phyloP scores from a whole-genome alignment of 2,888 invertebrate genomes.

The Protodeltote pygarga region DNA sequence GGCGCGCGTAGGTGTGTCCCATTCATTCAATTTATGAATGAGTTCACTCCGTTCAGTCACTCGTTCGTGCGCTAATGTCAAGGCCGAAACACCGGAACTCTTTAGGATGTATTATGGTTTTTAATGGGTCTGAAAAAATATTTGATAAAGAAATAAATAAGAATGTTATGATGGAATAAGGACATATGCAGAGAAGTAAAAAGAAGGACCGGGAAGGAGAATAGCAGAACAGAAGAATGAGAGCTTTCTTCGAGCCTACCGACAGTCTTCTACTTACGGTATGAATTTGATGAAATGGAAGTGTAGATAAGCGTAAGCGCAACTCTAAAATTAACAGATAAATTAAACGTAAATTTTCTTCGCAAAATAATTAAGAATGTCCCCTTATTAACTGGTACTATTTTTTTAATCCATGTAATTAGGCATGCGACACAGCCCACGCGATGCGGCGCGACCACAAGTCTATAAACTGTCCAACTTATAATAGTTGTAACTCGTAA shows the following conservation, averaged over 20 bases:
- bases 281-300: too few relatives aligned
- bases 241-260: too few relatives aligned
- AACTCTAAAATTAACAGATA: constrained; percentile 8
- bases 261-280: too few relatives aligned
- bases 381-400: constrained; percentile 7
- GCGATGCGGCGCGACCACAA: constrained; percentile 7
- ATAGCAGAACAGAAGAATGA: too few relatives aligned
- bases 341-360: constrained; percentile 10
- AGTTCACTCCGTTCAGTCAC: constrained; percentile 44
- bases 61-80: constrained; percentile 46
- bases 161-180: too few relatives aligned
- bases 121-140: too few relatives aligned
- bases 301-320: too few relatives aligned
- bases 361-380: constrained; percentile 21
- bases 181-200: too few relatives aligned
- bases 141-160: too few relatives aligned
- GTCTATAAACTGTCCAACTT: constrained; percentile 22
- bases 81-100: constrained; percentile 45
- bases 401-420: constrained; percentile 16
- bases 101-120: too few relatives aligned
- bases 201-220: too few relatives aligned
- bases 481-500: constrained; percentile 4
- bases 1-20: constrained; percentile 46
- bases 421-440: constrained; percentile 18
- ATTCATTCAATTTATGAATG: constrained; percentile 61